Evolutionary conservation across 2,888 invertebrate genomes (phyloP), one percentile per base, ranked within the genome.

Genomic region (Macropis europaea): DNA sequence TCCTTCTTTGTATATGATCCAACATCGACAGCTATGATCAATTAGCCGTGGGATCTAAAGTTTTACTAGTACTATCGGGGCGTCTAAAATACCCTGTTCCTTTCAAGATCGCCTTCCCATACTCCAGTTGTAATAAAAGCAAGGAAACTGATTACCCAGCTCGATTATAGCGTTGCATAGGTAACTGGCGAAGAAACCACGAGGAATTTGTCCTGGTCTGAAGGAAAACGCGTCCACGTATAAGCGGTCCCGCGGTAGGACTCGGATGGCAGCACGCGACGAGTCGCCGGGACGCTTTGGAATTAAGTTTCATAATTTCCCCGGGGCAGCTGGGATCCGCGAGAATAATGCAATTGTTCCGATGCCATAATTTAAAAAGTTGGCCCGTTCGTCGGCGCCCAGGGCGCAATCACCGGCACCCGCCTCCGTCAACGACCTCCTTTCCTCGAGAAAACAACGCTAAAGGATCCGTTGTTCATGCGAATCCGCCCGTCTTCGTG

Each of bases 281-380:
- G 64, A 68, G 48, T 59, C 64, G 71, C 68, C 56, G 67, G 59
- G 77, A 73, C 82, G 77, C 79, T 76, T 77, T 63, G 77, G 73
- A 79, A 84, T 81, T 83, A 83, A 84, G 83, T 84, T 84, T 82
- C 80, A 83, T 83, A 81, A 81, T 81, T 80, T 81, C 81, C 81
- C 81, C 80, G 78, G 78, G 81, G 78, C 81, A 74, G 73, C 76
- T 60, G 74, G 67, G 73, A 76, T 80, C 70, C 69, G 72, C 80
- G 67, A 67, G 72, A 76, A 77, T 82, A 82, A 79, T 74, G 80
- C 79, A 82, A 83, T 83, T 86, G 84, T 82, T 84, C 82, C 77
- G 73, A 82, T 82, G 82, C 81, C 78, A 84, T 86, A 86, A 86
- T 86, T 86, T 85, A 86, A 85, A 86, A 86, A 86, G 83, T 86